These are phyloP conservation scores for Sebastes cheni DNA, from an alignment of 2,797 vertebrate species.

Conservation along the genomic window DNA sequence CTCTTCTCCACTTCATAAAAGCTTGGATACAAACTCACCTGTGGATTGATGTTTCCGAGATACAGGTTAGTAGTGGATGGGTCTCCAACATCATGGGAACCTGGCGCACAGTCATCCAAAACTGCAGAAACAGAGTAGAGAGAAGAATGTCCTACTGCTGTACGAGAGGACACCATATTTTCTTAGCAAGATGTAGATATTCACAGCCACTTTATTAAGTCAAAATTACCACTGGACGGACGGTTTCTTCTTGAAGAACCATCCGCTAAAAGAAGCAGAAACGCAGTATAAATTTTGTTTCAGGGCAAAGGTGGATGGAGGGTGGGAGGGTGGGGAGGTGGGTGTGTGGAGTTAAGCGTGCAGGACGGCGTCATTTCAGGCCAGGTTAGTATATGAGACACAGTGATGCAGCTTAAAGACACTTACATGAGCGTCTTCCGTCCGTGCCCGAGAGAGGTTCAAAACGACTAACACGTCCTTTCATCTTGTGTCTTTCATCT, in stretches of 20 bases:
- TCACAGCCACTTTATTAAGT: constrained; percentile 78
- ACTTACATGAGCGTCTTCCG: constrained; percentile 93
- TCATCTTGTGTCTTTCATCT: constrained; percentile 96
- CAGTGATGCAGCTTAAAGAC: background rate
- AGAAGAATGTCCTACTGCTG: constrained; percentile 54
- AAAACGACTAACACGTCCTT: constrained; percentile 97
- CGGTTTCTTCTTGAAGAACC: constrained; percentile 98
- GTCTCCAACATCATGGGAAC: constrained; percentile 98
- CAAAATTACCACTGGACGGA: constrained; percentile 96
- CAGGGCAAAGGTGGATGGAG: constrained; percentile 45
- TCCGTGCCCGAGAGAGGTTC: constrained; percentile 92
- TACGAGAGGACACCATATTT: constrained; percentile 35
- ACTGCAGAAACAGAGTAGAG: constrained; percentile 83
- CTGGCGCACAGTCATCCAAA: constrained; percentile 96
- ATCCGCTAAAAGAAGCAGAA: constrained; percentile 90
- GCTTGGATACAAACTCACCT: constrained; percentile 79
- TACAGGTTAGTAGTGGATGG: constrained; percentile 98
- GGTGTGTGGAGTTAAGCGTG: constrained; percentile 27
- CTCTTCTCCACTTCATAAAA: background rate
- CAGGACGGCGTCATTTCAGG: constrained; percentile 22
- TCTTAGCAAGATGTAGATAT: constrained; percentile 65
- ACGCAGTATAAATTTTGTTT: constrained; percentile 80
- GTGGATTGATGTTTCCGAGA: constrained; percentile 98
- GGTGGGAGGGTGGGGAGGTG: background rate
- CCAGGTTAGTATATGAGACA: constrained; percentile 22